Evolutionary conservation across 2,113 vertebrate genomes (phyloP).

Genomic region (Notarius quadriscutis): DNA sequence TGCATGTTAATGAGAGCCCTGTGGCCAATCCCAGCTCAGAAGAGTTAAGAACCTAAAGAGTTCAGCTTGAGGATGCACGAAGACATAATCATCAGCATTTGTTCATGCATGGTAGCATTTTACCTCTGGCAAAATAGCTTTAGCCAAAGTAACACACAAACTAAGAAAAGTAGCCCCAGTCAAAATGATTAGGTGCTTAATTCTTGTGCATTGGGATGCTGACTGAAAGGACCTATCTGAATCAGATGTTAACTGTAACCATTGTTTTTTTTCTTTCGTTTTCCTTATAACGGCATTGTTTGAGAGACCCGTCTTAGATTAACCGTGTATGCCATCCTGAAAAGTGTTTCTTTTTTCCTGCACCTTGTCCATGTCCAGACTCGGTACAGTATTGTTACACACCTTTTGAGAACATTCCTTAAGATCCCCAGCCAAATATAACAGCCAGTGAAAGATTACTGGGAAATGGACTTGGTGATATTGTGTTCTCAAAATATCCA

Average conservation of each 20-base stretch:
- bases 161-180: background rate
- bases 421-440: slow-evolving; percentile 50
- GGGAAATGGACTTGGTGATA: slow-evolving; percentile 3
- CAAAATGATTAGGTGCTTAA: background rate
- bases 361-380: slow-evolving; percentile 19
- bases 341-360: background rate
- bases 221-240: slow-evolving; percentile 12
- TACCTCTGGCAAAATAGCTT: background rate
- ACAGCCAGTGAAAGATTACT: slow-evolving; percentile 53
- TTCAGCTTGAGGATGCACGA: background rate
- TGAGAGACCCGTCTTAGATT: background rate
- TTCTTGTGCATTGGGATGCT: slow-evolving; percentile 18
- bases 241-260: slow-evolving; percentile 23
- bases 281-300: background rate
- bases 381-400: slow-evolving; percentile 38
- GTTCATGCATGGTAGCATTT: slow-evolving; percentile 12
- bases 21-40: slow-evolving; percentile 16
- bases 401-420: slow-evolving; percentile 57
- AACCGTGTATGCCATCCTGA: background rate
- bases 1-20: background rate
- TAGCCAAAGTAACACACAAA: background rate
- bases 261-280: background rate
- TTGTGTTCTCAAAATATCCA: slow-evolving; percentile 5
- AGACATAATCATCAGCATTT: background rate
- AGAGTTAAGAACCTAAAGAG: background rate